Base-by-base conservation (phyloP, 2,113 vertebrate species). In the Heliornis fulica region DNA sequence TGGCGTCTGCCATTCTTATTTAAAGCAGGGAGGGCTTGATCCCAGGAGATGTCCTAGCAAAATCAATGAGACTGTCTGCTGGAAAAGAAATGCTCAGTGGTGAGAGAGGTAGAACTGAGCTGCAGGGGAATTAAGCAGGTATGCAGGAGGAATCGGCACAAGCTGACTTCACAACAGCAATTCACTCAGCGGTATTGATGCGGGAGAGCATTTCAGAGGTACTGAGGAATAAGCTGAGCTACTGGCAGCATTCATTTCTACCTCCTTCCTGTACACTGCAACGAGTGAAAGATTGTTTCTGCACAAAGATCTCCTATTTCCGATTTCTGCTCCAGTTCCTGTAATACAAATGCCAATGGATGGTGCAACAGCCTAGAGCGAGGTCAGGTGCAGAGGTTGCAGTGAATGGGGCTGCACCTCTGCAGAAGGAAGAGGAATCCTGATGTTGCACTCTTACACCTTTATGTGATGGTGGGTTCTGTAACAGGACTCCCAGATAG, bases 221-320 rank as follows among this genome's bases (percentile, higher is more conserved):
- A 54, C 60, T 41, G 8, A 70, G 75, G 61, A 88, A 87, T 91
- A 87, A 95, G 91, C 54, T 7, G 76, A 95, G 78, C 38, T 74
- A 87, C 65, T n/a, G 29, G 57, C 81, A 89, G 53, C 46, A 93
- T 75, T 96, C 72, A 77, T 76, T 95, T 86, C 89, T 93, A 60
- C 79, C 86, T 92, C 87, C 84, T 84, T 96, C 92, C 63, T 96
- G 74, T 41, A n/a, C 28, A 60, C 82, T 96, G 88, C 95, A 86
- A 71, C 21, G 54, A 95, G 34, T 94, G 51, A 93, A 93, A 83
- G 78, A 65, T 63, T 96, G 70, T 79, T 94, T 96, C 92, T 96
- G 96, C 70, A 94, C 87, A 90, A 95, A 79, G 71, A 89, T 65
- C 72, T 95, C 60, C 41, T 68, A 38, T 86, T 94, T 87, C 71